A percentile compares a stretch with the other conserved stretches of the same genome.
These are phyloP conservation scores for Orthonyx spaldingii DNA, from an alignment of 2,113 vertebrate genomes.

Conservation along the genomic window DNA sequence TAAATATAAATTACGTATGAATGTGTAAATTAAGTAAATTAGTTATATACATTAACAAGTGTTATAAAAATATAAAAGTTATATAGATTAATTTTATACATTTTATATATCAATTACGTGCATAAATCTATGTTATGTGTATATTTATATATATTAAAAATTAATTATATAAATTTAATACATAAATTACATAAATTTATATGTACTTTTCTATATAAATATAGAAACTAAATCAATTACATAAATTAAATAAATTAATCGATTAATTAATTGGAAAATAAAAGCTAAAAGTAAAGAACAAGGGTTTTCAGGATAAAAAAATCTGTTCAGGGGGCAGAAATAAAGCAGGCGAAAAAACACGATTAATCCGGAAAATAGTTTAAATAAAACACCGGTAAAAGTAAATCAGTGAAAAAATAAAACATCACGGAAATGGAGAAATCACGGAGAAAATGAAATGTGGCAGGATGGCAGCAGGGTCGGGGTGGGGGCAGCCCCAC, in stretches of 20 bases:
- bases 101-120: too few species aligned
- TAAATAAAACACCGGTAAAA: not conserved
- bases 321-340: not conserved
- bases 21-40: not conserved
- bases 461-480: not conserved
- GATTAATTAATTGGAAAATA: not conserved
- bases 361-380: not conserved
- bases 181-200: not conserved
- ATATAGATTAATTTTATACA: not conserved
- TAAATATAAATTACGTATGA: not conserved
- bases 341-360: not conserved
- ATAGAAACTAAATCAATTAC: too few species aligned
- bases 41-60: not conserved
- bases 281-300: not conserved
- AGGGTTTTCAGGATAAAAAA: not conserved
- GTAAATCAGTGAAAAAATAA: not conserved
- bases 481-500: not conserved
- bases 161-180: too few species aligned
- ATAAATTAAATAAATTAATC: not conserved
- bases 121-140: too few species aligned
- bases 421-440: not conserved
- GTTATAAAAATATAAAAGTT: not conserved
- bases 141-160: too few species aligned
- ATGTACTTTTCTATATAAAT: not conserved
- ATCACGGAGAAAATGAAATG: accelerated